A percentile compares a stretch with the other conserved stretches of the same genome.
These are phyloP conservation scores for Bimastos eiseni DNA, from an alignment of 2,888 invertebrate genomes.

Conservation along the genomic window DNA sequence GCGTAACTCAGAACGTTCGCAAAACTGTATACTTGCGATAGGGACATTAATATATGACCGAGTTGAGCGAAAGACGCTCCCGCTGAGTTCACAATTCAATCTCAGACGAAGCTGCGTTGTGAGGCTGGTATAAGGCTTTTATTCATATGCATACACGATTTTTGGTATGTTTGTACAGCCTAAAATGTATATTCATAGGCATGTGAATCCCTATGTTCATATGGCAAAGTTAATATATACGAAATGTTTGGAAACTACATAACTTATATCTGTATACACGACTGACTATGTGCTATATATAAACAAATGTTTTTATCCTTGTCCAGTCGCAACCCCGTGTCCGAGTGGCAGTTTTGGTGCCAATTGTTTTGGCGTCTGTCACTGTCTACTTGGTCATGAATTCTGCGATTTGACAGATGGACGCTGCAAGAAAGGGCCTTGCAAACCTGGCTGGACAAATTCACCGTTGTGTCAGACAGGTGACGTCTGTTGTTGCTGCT, in stretches of 20 bases:
- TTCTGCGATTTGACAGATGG: not conserved
- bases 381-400: not conserved
- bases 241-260: not conserved
- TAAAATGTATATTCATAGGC: too few relatives aligned
- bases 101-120: too few relatives aligned
- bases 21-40: too few relatives aligned
- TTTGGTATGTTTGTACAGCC: too few relatives aligned
- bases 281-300: not conserved
- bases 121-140: too few relatives aligned
- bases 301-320: not conserved
- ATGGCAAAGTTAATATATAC: not conserved
- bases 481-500: not conserved
- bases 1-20: too few relatives aligned
- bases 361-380: not conserved
- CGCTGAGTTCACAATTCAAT: too few relatives aligned
- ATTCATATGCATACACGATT: too few relatives aligned
- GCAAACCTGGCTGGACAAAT: slow-evolving; percentile 19
- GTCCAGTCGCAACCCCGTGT: not conserved
- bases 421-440: not conserved
- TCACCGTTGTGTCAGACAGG: slow-evolving; percentile 3
- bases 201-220: too few relatives aligned
- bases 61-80: too few relatives aligned
- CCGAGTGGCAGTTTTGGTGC: not conserved
- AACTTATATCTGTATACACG: not conserved
- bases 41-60: too few relatives aligned